Conservation (phyloP, 2,888 invertebrate genomes). For the Ischnura elegans region DNA sequence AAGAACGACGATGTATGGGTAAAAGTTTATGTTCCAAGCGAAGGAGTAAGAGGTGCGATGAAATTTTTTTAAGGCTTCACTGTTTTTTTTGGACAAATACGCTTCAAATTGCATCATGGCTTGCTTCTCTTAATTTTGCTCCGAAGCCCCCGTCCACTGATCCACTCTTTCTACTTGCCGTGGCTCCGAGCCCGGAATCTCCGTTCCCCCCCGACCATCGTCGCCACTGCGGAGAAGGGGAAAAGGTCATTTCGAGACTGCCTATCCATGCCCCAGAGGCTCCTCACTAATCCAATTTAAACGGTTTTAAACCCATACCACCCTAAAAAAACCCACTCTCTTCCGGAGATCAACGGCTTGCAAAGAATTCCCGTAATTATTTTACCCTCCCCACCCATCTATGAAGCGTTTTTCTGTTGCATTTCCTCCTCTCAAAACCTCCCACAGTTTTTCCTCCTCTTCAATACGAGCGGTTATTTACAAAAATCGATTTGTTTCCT, state of each 20-base stretch:
- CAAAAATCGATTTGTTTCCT: too few relatives aligned
- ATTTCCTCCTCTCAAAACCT: not conserved
- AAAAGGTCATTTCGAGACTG: not conserved
- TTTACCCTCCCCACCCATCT: not conserved
- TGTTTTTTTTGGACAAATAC: too few relatives aligned
- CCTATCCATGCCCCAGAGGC: not conserved
- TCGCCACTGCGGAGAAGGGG: not conserved
- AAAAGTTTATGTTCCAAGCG: too few relatives aligned
- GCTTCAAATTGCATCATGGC: too few relatives aligned
- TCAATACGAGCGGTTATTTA: too few relatives aligned
- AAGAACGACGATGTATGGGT: too few relatives aligned
- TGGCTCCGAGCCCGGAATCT: not conserved
- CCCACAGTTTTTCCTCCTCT: not conserved
- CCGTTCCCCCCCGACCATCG: not conserved
- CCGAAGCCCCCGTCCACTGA: too few relatives aligned
- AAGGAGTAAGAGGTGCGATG: too few relatives aligned
- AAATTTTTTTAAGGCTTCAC: too few relatives aligned
- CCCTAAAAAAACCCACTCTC: not conserved
- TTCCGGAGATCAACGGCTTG: conserved; percentile 19
- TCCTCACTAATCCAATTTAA: conserved; percentile 19
- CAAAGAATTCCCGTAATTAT: conserved; percentile 17
- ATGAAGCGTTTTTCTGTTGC: not conserved
- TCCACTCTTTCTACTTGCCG: not conserved
- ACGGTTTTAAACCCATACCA: not conserved
- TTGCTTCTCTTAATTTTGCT: too few relatives aligned